Percentiles rank a stretch among this genome's conserved stretches.
These are phyloP conservation scores for Idaea aversata DNA, from an alignment of 2,888 invertebrate species.

Conservation along the genomic window DNA sequence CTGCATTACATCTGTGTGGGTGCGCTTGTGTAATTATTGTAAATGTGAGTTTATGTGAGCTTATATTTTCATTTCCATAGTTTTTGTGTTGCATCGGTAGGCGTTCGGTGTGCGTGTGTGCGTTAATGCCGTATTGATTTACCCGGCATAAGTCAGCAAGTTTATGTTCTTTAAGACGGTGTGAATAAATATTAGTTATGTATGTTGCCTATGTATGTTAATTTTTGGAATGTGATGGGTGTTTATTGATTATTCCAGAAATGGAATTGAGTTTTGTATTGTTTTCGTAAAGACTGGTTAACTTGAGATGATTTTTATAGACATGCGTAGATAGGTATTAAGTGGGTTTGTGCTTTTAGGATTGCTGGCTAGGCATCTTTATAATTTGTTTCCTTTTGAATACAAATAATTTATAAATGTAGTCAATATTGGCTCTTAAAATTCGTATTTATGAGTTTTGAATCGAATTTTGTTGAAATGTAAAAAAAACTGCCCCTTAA, in stretches of 20 bases:
- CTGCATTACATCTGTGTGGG: constrained; percentile 50
- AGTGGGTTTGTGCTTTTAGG: too few relatives aligned
- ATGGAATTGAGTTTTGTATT: too few relatives aligned
- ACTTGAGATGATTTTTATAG: too few relatives aligned
- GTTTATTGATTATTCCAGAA: background rate
- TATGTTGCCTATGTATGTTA: constrained; percentile 26
- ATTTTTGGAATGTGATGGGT: constrained; percentile 4
- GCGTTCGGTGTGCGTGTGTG: constrained; percentile 59
- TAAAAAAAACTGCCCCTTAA: too few relatives aligned
- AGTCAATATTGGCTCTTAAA: too few relatives aligned
- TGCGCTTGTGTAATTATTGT: constrained; percentile 28
- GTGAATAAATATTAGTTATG: constrained; percentile 9
- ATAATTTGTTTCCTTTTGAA: too few relatives aligned
- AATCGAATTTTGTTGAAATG: too few relatives aligned
- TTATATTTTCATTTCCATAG: constrained; percentile 79
- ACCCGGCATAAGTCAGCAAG: constrained; percentile 61
- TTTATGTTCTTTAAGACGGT: constrained; percentile 64
- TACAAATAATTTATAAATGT: too few relatives aligned
- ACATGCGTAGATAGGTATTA: too few relatives aligned
- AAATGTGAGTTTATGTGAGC: constrained; percentile 63
- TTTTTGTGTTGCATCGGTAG: constrained; percentile 70
- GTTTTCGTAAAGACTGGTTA: too few relatives aligned
- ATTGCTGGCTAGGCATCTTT: too few relatives aligned
- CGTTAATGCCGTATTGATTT: constrained; percentile 77
- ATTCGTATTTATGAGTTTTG: too few relatives aligned